A percentile compares a stretch with the other conserved stretches of the same genome.
These are phyloP conservation scores for Synaphobranchus kaupii DNA, from an alignment of 2,797 vertebrate genomes.

Conservation along the genomic window DNA sequence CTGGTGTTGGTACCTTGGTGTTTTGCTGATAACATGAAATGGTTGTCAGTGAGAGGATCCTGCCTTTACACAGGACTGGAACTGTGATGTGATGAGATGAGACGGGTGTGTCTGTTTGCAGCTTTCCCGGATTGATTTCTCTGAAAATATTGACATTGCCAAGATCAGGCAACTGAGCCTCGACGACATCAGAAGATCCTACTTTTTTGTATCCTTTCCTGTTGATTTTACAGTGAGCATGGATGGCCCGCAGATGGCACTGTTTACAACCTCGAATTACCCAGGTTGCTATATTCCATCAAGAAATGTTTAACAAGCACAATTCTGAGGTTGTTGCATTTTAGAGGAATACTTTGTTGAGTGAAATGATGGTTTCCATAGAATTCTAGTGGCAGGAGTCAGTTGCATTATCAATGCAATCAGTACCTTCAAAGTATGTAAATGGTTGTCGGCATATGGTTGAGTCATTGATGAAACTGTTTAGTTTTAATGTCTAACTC, in stretches of 20 bases:
- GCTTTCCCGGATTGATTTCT: conserved; percentile 83
- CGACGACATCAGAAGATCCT: conserved; percentile 90
- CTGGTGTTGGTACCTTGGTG: background rate
- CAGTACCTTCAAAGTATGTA: background rate
- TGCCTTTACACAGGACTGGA: background rate
- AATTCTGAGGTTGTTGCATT: background rate
- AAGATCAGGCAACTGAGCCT: conserved; percentile 83
- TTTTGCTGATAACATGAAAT: background rate
- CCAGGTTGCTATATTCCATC: background rate
- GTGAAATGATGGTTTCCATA: background rate
- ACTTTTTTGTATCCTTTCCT: conserved; percentile 92
- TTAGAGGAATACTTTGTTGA: background rate
- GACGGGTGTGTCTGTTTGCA: conserved; percentile 54
- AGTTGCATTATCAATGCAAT: background rate
- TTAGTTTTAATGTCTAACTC: background rate
- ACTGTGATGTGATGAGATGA: background rate
- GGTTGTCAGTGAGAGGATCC: background rate
- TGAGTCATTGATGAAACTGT: background rate
- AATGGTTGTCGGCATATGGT: background rate
- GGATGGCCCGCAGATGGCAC: background rate
- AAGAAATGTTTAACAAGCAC: background rate
- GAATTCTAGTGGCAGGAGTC: background rate
- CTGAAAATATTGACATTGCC: conserved; percentile 77
- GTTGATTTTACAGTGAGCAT: background rate
- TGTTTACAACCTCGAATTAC: background rate